Base-by-base conservation (phyloP, 2,797 vertebrate species). In the Moxostoma hubbsi region DNA sequence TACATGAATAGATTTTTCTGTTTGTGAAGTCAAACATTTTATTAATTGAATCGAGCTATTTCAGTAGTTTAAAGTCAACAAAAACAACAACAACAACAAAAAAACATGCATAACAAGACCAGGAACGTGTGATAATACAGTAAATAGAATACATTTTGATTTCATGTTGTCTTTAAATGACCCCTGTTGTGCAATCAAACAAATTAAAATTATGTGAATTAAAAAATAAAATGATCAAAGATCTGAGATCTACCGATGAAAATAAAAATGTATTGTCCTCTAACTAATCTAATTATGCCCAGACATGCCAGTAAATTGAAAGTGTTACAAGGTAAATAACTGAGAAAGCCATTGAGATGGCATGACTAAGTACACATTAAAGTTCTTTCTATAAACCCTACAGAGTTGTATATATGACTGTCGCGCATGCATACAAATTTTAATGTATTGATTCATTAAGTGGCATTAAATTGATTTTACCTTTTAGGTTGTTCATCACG, bases 361-460 rank as follows among this genome's bases (percentile, higher is more conserved):
- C 73, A 18, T 5, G n/a, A 9, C 8, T 53, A 18, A 5, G 15
- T 68, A 16, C 5, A 50, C 46, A 36, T 59, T 51, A 68, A 68
- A 68, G 53, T 43, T 69, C 46, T 77, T 13, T 36, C 5, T 16
- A 47, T 59, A 13, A 51, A 61, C 4, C 7, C 49, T n/a, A 51
- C 13, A 0, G 55, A 69, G 75, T 16, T 51, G 65, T 69, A 62
- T 77, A 61, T 54, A 53, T 0, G 49, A 70, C 75, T 77, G 66
- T 62, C 75, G 63, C 55, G 5, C 24, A 13, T 55, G 47, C 57
- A 63, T 70, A 63, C 54, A 77, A 70, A 77, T 57, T 54, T 24
- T 77, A 62, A 77, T 18, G 49, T 63, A 62, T 77, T 43, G 66
- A 70, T 69, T 77, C 66, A 70, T 62, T 70, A 54, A 77, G 75